These are phyloP conservation scores for Acrossocheilus wenchowensis DNA, from an alignment of 2,797 vertebrate species.

Conservation along the genomic window DNA sequence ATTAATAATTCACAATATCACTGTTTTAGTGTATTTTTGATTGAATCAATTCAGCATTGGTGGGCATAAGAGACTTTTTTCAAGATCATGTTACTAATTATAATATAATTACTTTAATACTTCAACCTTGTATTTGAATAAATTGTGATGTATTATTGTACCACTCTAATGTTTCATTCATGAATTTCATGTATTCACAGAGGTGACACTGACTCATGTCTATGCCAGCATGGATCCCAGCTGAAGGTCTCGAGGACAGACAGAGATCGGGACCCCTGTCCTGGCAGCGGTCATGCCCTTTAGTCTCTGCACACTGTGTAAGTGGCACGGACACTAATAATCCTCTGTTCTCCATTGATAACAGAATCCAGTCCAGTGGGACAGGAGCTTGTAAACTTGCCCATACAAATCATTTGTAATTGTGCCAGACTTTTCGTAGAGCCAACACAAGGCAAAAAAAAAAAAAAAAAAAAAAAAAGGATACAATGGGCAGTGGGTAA, in stretches of 20 bases:
- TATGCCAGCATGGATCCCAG: conserved; percentile 34
- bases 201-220: conserved; percentile 51
- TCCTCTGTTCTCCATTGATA: conserved; percentile 50
- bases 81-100: background rate
- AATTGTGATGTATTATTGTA: background rate
- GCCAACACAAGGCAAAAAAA: conserved; percentile 6
- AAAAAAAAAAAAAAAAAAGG: background rate
- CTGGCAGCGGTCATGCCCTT: conserved; percentile 46
- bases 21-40: background rate
- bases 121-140: background rate
- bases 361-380: conserved; percentile 43
- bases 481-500: background rate
- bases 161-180: background rate
- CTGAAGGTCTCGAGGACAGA: conserved; percentile 54
- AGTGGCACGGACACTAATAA: conserved; percentile 51
- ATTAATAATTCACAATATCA: background rate
- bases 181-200: conserved; percentile 59
- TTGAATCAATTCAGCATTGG: background rate
- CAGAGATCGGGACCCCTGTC: conserved; percentile 22
- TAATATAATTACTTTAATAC: background rate
- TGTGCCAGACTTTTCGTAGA: conserved; percentile 16
- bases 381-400: conserved; percentile 43
- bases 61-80: background rate
- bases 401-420: conserved; percentile 58
- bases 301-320: conserved; percentile 51